Conservation (phyloP, 1,140 invertebrate genomes). For the Atta texana region DNA sequence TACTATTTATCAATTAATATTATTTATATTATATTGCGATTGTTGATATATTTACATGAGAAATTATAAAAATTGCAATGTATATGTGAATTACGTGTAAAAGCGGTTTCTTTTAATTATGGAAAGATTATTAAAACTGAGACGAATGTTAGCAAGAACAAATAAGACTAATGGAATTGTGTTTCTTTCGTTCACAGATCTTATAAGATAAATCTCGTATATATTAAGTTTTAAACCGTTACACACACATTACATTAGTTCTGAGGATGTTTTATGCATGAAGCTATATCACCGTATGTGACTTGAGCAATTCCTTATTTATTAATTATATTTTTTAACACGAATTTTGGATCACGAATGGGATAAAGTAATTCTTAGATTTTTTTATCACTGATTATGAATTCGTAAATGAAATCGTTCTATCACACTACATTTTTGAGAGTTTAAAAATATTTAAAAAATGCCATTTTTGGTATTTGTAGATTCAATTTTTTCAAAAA, state of each 20-base stretch:
- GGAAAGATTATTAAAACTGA: background rate
- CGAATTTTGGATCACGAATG: too few relatives aligned
- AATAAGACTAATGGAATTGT: background rate
- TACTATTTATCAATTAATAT: background rate
- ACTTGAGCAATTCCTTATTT: background rate
- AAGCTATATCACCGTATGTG: background rate
- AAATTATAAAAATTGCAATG: background rate
- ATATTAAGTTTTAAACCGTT: background rate
- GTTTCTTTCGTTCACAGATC: background rate
- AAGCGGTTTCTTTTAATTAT: background rate
- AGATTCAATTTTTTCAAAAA: too few relatives aligned
- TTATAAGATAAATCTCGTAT: slow-evolving; percentile 12
- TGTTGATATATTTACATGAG: background rate
- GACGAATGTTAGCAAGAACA: background rate
- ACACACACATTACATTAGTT: background rate
- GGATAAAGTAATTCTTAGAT: too few relatives aligned
- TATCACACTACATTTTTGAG: too few relatives aligned
- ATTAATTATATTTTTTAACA: too few relatives aligned
- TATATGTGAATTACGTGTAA: background rate
- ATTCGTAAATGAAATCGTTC: too few relatives aligned
- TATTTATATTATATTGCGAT: background rate
- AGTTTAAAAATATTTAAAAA: too few relatives aligned
- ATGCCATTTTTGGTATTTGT: too few relatives aligned
- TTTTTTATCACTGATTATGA: too few relatives aligned
- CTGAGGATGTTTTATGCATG: background rate